Evolutionary conservation across 2,113 vertebrate genomes (phyloP), one percentile per base, ranked within the genome.

Genomic region (Perca schrenkii): DNA sequence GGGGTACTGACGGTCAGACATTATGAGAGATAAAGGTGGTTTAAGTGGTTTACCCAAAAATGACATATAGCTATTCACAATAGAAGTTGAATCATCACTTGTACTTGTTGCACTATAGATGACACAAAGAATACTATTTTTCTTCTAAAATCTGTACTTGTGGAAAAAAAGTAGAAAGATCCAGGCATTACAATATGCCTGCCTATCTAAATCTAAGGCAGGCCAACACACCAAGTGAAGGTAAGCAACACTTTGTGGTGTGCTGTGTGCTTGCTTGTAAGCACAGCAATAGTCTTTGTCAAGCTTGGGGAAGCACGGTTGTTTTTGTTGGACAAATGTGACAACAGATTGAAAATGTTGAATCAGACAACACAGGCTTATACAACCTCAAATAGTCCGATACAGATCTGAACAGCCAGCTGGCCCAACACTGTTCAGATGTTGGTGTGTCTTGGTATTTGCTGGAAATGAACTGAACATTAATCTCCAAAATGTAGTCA

Each of bases 1-100:
- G 22, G 0, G 46, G 64, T 79, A 90, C 70, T 91, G 40, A 80
- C 31, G 2, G 11, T 34, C 6, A 22, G 25, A 31, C 13, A n/a
- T 47, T 15, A 40, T 1, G 16, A 50, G 22, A 40, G 67, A 62
- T 46, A 19, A 7, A 40, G 17, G 3, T 1, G 17, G 14, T 64
- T 52, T 47, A 54, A 19, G 3, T 11, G 11, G 8, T 63, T 28
- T n/a, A 10, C 52, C 8, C 16, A 34, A 46, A 22, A 16, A 17
- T 7, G 11, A n/a, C 21, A 72, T 28, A 25, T 19, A 52, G 10
- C 43, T 31, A 16, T 10, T 70, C 15, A 54, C 4, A 34, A 6
- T 34, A 53, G 4, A 12, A 50, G 40, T 57, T 36, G 21, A 31
- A 58, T 12, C 4, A 47, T 47, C n/a, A 21, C 31, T 36, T 43